Base-by-base conservation (phyloP, 2,797 vertebrate genomes). In the Falco berigora region DNA sequence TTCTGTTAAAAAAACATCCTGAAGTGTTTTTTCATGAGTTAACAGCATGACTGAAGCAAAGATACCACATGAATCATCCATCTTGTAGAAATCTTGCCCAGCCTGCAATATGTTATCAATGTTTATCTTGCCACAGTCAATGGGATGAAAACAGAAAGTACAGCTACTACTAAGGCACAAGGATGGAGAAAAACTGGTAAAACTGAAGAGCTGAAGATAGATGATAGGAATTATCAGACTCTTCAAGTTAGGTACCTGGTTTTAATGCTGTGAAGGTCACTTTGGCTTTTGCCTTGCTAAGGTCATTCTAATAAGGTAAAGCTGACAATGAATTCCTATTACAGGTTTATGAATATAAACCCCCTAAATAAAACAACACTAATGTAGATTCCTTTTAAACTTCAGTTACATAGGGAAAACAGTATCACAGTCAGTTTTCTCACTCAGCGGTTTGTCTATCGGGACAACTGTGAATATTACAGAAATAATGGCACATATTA, bases 121-220 rank as follows among this genome's bases (percentile, higher is more conserved):
- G 22, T 63, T 85, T 76, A 59, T 75, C 63, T 80, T 63, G 75
- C 38, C 84, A 82, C 21, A 56, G 30, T 28, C 67, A 68, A 83
- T 79, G 75, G 61, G 38, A 94, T 75, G 88, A 82, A 92, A 94
- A 89, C 68, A 77, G 53, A 87, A 96, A 91, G 27, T 52, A 92
- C 56, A 93, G 68, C 79, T 94, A 86, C 85, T 86, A 84, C 94
- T 95, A 96, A 97, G 95, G 96, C 96, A 97, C 96, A 81, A 72
- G 42, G 63, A 97, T 93, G 93, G 86, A 92, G 88, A 69, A 92
- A 95, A 91, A 87, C 25, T 49, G 63, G 86, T 82, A 86, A 76
- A 86, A 91, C 49, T 44, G 86, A 95, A 94, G 83, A 95, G 92
- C 81, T 89, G 56, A 92, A 85, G 8, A 76, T 52, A 85, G 38